Evolutionary conservation across 2,888 invertebrate genomes (phyloP), one percentile per base, ranked within the genome.

Genomic region (Cylindroiulus punctatus): DNA sequence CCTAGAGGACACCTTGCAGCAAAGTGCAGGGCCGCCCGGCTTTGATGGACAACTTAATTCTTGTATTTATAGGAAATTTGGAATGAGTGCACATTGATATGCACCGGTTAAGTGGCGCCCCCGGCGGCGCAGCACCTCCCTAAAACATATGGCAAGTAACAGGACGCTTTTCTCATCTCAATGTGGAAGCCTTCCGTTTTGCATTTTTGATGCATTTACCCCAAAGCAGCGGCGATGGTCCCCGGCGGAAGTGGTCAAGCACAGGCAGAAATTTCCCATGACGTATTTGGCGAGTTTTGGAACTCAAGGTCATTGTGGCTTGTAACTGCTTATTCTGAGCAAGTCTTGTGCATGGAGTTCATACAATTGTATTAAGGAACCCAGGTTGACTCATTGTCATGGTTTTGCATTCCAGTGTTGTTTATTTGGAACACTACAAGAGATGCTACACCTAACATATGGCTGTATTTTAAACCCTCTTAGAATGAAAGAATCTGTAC

Each of bases 11-110:
- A 26, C 4, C 65, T 26, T 26, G 52, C 52, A 19, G 19, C 52
- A 2, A n/a, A 7, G 17, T 17, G n/a, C 65, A 44, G 44, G 4
- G 65, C 7, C 8, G 0, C 4, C 4, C 44, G 82, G 2, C 36
- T 36, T 82, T 82, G 82, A 82, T 82, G 36, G 82, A 82, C 82
- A 82, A 22, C 19, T 82, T 82, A 82, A 82, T 82, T 82, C 65
- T 65, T 65, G 65, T 65, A 19, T 65, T 65, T 65, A 65, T 65
- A 65, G 65, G 8, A 65, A 65, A 65, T 65, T 65, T 65, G 52
- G 52, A 52, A 52, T 52, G 52, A 52, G n/a, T 52, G 65, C 65
- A 26, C 65, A 65, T 65, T 65, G 65, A 65, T 65, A 65, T 65
- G 65, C 65, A 65, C 65, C 65, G 65, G 65, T 65, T 65, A 65